These are phyloP conservation scores for Numenius phaeopus DNA, from an alignment of 2,797 vertebrate species.

Conservation along the genomic window DNA sequence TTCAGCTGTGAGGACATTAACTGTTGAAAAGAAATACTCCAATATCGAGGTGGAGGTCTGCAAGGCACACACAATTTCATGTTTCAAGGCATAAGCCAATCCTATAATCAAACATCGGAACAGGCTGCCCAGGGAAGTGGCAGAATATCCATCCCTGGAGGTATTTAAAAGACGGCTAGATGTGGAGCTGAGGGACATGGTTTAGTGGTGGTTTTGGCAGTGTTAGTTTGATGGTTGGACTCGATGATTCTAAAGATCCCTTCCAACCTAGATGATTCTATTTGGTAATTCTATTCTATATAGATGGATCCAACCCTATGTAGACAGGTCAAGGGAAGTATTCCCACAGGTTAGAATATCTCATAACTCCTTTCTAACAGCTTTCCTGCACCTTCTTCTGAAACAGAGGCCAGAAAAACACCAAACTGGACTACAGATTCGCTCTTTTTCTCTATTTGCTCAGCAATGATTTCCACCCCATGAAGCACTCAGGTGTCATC, in stretches of 20 bases:
- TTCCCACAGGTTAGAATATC: not conserved
- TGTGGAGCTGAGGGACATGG: no score
- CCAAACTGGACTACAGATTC: not conserved
- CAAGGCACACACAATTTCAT: not conserved
- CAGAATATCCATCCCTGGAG: no score
- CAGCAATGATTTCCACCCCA: not conserved
- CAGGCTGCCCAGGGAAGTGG: no score
- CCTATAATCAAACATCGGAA: not conserved
- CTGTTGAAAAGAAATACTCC: not conserved
- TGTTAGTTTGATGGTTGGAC: no score
- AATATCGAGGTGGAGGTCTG: not conserved
- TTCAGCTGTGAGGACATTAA: not conserved
- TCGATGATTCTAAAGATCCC: no score
- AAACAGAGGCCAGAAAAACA: not conserved
- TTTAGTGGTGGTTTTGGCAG: no score
- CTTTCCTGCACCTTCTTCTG: not conserved
- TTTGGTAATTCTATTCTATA: no score
- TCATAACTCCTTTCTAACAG: not conserved
- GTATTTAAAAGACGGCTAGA: no score
- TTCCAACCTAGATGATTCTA: no score
- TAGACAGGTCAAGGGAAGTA: not conserved
- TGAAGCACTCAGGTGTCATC: constrained; percentile 19
- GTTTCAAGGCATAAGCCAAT: not conserved
- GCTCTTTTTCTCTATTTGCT: not conserved
- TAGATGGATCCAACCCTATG: fast-evolving